Base-by-base conservation (phyloP, 2,888 invertebrate species). In the Phaedon cochleariae region DNA sequence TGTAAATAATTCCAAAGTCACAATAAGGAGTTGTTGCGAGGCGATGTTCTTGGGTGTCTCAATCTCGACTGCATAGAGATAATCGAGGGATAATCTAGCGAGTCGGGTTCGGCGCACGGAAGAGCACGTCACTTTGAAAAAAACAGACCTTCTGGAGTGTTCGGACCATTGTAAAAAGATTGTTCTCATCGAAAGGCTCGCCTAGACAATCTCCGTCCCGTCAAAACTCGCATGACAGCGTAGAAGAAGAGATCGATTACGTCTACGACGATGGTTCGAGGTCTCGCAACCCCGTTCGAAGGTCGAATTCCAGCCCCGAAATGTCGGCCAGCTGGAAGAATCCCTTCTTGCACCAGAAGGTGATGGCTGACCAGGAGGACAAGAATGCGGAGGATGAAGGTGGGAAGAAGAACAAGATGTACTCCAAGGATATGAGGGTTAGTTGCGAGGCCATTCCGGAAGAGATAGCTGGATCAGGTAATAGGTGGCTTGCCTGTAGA, bases 391-490 rank as follows among this genome's bases (percentile, higher is more conserved):
- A 82, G 2, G 82, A 83, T n/a, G 79, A 80, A 17, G 77, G 71
- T 15, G 74, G 73, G 5, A 90, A 91, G 81, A 87, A 87, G 64
- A 83, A 84, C 54, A 93, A 93, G 85, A 85, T 85, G 64, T 87
- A 87, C 69, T 79, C 85, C 73, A 92, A 92, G 83, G 93, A 92
- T 82, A 90, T 90, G 88, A 88, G 93, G 73, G 93, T 93, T 17
- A 94, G 94, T 80, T 95, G 94, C 83, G 95, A 95, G 84, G 94
- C 95, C 62, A 95, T 95, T 78, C 95, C 95, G 9, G 95, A 95
- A 85, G 95, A 95, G 87, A 93, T 93, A 79, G 89, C 88, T 22
- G 90, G 90, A 6, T 83, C 83, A 88, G 92, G 82, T 71, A 67
- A 72, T 10, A 41, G 41, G 41, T 15, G 41, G 41, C 41, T 41